Evolutionary conservation across 2,888 invertebrate species (phyloP).

Genomic region (Megamerina dolium): DNA sequence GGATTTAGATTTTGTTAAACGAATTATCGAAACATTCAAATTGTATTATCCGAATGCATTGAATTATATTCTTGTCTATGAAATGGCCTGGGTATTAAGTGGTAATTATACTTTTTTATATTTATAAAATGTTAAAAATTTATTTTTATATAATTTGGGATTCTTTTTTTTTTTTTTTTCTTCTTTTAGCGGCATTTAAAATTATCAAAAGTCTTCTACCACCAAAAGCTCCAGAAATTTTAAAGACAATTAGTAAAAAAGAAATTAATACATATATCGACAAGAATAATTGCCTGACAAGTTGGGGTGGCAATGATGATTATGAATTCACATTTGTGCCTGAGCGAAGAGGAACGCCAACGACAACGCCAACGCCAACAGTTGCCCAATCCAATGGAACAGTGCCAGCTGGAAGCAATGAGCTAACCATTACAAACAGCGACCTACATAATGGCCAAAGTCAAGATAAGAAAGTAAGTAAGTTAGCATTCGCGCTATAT

Average conservation of each 20-base stretch:
- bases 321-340: constrained; percentile 68
- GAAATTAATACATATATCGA: constrained; percentile 68
- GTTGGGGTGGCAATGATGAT: constrained; percentile 75
- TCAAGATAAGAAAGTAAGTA: constrained; percentile 34
- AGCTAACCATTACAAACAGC: constrained; percentile 17
- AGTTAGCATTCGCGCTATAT: neutral
- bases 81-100: constrained; percentile 91
- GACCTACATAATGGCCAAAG: constrained; percentile 16
- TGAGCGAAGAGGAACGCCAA: constrained; percentile 35
- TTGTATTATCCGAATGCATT: constrained; percentile 80
- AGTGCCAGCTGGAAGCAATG: neutral
- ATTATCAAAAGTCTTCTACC: constrained; percentile 82
- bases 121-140: no score
- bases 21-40: constrained; percentile 80
- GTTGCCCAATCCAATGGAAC: constrained; percentile 2
- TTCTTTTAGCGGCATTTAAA: constrained; percentile 79
- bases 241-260: constrained; percentile 76
- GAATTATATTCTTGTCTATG: constrained; percentile 84
- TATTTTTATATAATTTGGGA: no score
- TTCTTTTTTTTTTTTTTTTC: no score
- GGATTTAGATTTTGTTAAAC: constrained; percentile 88
- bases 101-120: constrained; percentile 53
- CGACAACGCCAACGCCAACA: neutral
- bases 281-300: constrained; percentile 65
- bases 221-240: constrained; percentile 79